These are phyloP conservation scores for Pomacea canaliculata DNA, from an alignment of 2,888 invertebrate genomes.

Conservation along the genomic window DNA sequence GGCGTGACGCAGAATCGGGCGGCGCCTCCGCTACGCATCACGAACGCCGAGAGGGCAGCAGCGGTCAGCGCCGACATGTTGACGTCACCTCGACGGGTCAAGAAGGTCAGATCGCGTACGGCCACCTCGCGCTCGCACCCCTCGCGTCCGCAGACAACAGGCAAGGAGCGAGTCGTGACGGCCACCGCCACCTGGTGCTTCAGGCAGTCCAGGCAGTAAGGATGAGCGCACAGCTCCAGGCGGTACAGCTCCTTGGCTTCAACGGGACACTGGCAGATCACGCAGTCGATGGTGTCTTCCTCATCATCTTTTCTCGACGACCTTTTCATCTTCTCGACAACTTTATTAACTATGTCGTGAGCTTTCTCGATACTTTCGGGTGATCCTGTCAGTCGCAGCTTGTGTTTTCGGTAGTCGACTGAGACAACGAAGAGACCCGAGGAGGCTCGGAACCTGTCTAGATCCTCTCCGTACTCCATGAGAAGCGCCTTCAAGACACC, in stretches of 20 bases:
- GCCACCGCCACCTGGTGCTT: conserved; percentile 36
- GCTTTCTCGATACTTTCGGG: conserved; percentile 37
- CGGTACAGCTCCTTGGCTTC: conserved; percentile 47
- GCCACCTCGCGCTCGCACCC: conserved; percentile 45
- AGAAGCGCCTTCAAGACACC: conserved; percentile 53
- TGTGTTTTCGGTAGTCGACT: conserved; percentile 40
- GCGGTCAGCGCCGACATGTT: conserved; percentile 10
- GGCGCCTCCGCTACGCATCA: conserved; percentile 35
- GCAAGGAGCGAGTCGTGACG: conserved; percentile 46
- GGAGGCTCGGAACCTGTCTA: conserved; percentile 38
- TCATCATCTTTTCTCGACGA: background rate
- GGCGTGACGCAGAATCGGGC: conserved; percentile 58
- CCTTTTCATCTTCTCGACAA: background rate
- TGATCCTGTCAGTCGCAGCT: conserved; percentile 37
- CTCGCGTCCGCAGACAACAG: conserved; percentile 52
- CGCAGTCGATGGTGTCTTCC: conserved; percentile 44
- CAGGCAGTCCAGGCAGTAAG: conserved; percentile 58
- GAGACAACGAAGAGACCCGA: conserved; percentile 32
- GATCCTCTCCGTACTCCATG: conserved; percentile 39
- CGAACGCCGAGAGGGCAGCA: conserved; percentile 44
- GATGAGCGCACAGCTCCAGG: conserved; percentile 61
- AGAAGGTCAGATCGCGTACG: conserved; percentile 41
- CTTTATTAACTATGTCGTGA: conserved; percentile 22
- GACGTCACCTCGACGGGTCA: conserved; percentile 32
- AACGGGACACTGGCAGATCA: conserved; percentile 55